Base-by-base conservation (phyloP, 2,888 invertebrate genomes). In the Stomorhina lunata region DNA sequence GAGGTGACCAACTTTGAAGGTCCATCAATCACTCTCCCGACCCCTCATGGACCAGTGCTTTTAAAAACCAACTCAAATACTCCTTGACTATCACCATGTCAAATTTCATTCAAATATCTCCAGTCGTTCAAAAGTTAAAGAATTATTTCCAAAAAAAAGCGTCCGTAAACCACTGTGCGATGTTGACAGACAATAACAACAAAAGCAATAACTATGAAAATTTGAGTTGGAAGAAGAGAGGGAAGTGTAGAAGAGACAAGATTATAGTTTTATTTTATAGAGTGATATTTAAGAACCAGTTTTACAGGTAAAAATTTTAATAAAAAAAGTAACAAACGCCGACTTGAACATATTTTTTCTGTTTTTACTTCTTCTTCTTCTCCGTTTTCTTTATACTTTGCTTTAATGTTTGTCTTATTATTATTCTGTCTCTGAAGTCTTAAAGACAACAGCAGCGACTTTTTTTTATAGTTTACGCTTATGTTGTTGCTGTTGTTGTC, bases 261-360 rank as follows among this genome's bases (percentile, higher is more conserved):
- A 71, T 69, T 40, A 29, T 45, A 65, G 53, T 45, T 57, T 37
- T 29, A 53, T 57, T 55, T 72, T 29, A 53, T 37, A 55, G 50
- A 48, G 29, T 76, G 71, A 75, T 81, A 84, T 77, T 84, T 68
- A 68, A 76, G 87, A 88, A 88, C 89, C 88, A 84, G 89, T 89
- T 88, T 88, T 80, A 87, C 88, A 89, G 88, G 89, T 89, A 88
- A 83, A 57, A 73, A 32, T n/a, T 20, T 34, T 20, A 6, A 45
- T 43, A 15, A 65, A 34, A n/a, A 61, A 34, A n/a, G 3, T 29
- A 71, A 40, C 5, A 61, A 48, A 76, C 40, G 65, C 65, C 40
- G 65, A 76, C 68, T 80, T 69, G 4, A 65, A 55, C 72, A 72
- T 66, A 25, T 59, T 59, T 65, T 45, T 59, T 15, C 40, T 61